Evolutionary conservation across 2,113 vertebrate species (phyloP).

Genomic region (Lampris incognitus): DNA sequence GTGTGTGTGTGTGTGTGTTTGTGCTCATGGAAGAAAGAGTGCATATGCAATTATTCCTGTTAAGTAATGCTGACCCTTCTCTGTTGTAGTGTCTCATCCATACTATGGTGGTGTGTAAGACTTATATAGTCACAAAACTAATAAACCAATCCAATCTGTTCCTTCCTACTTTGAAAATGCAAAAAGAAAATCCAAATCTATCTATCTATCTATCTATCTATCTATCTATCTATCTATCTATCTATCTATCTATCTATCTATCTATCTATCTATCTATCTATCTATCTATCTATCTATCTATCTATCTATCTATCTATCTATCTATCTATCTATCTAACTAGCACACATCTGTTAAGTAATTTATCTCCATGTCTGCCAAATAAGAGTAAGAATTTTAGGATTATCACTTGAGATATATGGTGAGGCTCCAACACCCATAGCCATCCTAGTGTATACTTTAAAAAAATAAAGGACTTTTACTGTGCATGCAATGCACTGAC

Average conservation of each 20-base stretch:
- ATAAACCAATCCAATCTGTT: constrained; percentile 35
- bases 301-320: too few relatives aligned
- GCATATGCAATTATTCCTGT: constrained; percentile 71
- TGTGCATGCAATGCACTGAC: too few relatives aligned
- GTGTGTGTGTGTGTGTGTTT: constrained; percentile 24
- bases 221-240: too few relatives aligned
- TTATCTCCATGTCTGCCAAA: not conserved
- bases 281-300: too few relatives aligned
- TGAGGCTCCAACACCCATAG: not conserved
- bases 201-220: too few relatives aligned
- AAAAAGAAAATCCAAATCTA: not conserved
- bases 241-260: too few relatives aligned
- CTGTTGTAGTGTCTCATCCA: constrained; percentile 47
- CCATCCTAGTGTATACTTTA: not conserved
- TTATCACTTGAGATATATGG: not conserved
- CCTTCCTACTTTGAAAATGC: constrained; percentile 9
- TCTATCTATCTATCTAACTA: too few relatives aligned
- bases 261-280: too few relatives aligned
- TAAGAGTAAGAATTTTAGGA: not conserved
- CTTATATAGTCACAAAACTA: constrained; percentile 49
- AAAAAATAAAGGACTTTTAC: not conserved
- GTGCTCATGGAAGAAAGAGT: constrained; percentile 59
- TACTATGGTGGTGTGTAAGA: constrained; percentile 42
- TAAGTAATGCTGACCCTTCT: constrained; percentile 74
- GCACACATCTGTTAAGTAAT: not conserved